Percentiles rank a stretch among this genome's conserved stretches.
Conservation (phyloP, 2,113 vertebrate genomes). For the Semicossyphus pulcher region DNA sequence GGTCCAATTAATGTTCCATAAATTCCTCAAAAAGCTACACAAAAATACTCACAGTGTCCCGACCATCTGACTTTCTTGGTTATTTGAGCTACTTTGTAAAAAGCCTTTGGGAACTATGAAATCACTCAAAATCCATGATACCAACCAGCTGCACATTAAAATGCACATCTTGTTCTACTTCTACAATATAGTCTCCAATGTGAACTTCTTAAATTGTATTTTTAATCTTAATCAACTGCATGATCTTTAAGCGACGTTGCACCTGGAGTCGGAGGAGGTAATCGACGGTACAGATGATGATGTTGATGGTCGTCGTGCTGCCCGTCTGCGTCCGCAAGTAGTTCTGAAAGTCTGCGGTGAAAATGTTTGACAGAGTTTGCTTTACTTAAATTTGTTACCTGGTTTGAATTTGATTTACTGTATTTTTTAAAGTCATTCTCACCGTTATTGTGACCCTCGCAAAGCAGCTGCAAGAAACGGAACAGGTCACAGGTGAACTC, state of each 20-base stretch:
- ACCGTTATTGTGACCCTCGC: conserved; percentile 97
- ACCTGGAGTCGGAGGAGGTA: conserved; percentile 96
- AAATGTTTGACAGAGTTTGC: background rate
- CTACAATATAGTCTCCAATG: background rate
- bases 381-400: background rate
- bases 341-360: conserved; percentile 92
- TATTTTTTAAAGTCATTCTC: conserved; percentile 43
- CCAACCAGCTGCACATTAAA: background rate
- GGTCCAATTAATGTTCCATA: background rate
- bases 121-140: conserved; percentile 1
- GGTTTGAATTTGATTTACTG: background rate
- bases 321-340: conserved; percentile 94
- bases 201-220: background rate
- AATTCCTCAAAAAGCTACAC: background rate
- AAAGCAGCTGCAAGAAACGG: conserved; percentile 93
- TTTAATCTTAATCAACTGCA: background rate
- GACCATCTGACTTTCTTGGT: conserved; percentile 11
- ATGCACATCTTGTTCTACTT: background rate
- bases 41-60: background rate
- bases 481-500: conserved; percentile 96
- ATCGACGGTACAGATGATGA: conserved; percentile 97
- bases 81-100: conserved; percentile 1
- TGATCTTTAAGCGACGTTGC: background rate
- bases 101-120: background rate
- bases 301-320: conserved; percentile 94